phyloP scores from a whole-genome alignment of 2,797 vertebrate genomes.

The Myoxocephalus aenaeus region DNA sequence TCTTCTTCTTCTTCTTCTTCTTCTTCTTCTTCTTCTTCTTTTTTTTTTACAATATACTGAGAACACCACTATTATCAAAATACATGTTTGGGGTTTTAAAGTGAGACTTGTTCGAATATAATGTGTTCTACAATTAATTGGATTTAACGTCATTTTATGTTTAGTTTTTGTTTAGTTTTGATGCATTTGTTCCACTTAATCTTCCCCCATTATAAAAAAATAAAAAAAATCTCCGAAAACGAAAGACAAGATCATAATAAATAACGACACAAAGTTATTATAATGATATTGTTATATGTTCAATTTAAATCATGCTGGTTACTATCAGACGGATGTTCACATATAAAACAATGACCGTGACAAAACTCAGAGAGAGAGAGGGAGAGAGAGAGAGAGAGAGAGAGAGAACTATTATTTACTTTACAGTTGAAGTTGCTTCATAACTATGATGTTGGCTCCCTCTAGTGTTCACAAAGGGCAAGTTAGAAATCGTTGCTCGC shows the following conservation, averaged over 20 bases:
- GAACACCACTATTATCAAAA: neutral
- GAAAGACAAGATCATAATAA: neutral
- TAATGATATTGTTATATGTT: neutral
- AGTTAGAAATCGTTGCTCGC: neutral
- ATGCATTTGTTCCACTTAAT: neutral
- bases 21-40: too few species aligned
- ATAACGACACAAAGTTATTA: neutral
- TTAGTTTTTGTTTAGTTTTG: neutral
- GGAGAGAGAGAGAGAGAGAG: neutral
- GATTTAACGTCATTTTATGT: neutral
- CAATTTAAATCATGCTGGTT: neutral
- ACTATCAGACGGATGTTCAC: neutral
- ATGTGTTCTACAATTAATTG: neutral
- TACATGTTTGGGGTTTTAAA: neutral
- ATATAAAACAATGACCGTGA: neutral
- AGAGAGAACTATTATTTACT: neutral
- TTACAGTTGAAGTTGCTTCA: neutral
- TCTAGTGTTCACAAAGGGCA: slow-evolving; percentile 41
- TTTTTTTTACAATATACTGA: neutral
- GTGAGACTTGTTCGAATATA: too few species aligned
- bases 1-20: neutral
- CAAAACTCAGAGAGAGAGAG: neutral
- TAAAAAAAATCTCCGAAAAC: neutral
- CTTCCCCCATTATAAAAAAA: neutral
- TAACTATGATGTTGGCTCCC: slow-evolving; percentile 53